Conservation (phyloP, 2,888 invertebrate species). For the Drosophila aldrichi region DNA sequence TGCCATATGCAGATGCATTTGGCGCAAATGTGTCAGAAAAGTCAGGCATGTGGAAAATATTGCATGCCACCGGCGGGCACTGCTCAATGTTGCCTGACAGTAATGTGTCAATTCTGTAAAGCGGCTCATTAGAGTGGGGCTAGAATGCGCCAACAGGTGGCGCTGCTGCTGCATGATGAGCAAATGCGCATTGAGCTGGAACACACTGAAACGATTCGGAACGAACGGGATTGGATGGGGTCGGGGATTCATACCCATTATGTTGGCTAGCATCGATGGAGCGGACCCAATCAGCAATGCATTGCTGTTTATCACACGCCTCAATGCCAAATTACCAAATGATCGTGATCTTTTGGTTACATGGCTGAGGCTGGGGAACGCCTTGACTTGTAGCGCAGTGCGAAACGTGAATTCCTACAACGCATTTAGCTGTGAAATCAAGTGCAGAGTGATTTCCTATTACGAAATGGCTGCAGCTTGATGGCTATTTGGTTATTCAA, state of each 20-base stretch:
- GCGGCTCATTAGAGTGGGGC: conserved; percentile 71
- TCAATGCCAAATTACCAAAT: conserved; percentile 71
- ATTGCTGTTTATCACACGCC: conserved; percentile 77
- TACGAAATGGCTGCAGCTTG: conserved; percentile 76
- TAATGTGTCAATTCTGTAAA: conserved; percentile 81
- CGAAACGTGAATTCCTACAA: conserved; percentile 59
- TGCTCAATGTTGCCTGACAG: conserved; percentile 75
- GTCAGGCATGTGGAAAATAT: conserved; percentile 71
- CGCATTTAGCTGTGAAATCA: conserved; percentile 76
- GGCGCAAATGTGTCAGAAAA: conserved; percentile 63
- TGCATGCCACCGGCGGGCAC: conserved; percentile 30
- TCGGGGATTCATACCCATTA: neutral
- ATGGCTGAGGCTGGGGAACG: conserved; percentile 4
- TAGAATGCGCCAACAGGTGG: conserved; percentile 27
- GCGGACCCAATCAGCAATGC: conserved; percentile 53
- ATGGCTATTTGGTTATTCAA: conserved; percentile 80
- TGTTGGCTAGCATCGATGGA: conserved; percentile 20
- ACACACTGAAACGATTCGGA: conserved; percentile 14
- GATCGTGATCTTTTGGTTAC: conserved; percentile 50
- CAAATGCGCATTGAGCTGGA: conserved; percentile 50
- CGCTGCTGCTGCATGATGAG: conserved; percentile 39
- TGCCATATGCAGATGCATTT: conserved; percentile 38
- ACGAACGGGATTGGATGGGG: neutral
- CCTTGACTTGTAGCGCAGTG: neutral
- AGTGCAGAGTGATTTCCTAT: conserved; percentile 73